These are phyloP conservation scores for Enteromius mattozi DNA, from an alignment of 2,797 vertebrate species.

Conservation along the genomic window DNA sequence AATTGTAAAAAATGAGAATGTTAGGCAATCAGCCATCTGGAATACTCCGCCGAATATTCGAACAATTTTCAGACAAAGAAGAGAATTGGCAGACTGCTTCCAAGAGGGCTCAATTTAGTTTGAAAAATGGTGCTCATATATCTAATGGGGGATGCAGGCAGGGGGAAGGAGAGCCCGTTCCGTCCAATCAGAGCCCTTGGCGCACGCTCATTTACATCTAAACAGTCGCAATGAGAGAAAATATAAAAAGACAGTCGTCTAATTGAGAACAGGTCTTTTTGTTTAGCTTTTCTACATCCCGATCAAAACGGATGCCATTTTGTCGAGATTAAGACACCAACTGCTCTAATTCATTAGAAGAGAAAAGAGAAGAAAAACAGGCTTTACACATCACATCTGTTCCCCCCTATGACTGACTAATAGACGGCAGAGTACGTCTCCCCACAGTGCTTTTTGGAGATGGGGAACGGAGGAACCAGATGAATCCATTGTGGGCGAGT, in stretches of 20 bases:
- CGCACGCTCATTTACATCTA: slow-evolving; percentile 50
- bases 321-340: slow-evolving; percentile 55
- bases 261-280: slow-evolving; percentile 61
- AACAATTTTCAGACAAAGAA: slow-evolving; percentile 64
- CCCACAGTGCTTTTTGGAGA: slow-evolving; percentile 52
- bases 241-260: slow-evolving; percentile 48
- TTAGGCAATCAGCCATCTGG: slow-evolving; percentile 70
- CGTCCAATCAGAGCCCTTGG: slow-evolving; percentile 57
- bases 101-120: slow-evolving; percentile 68
- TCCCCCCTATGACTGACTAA: slow-evolving; percentile 52
- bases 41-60: slow-evolving; percentile 63
- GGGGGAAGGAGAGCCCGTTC: slow-evolving; percentile 52
- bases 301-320: slow-evolving; percentile 49
- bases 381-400: slow-evolving; percentile 55
- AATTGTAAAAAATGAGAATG: slow-evolving; percentile 61
- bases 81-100: slow-evolving; percentile 65
- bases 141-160: slow-evolving; percentile 55
- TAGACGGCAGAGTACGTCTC: slow-evolving; percentile 46
- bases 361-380: slow-evolving; percentile 52
- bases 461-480: slow-evolving; percentile 60
- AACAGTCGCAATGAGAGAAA: slow-evolving; percentile 30
- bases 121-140: slow-evolving; percentile 65
- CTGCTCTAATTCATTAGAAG: slow-evolving; percentile 56
- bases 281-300: slow-evolving; percentile 46
- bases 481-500: slow-evolving; percentile 75